Evolutionary conservation across 2,113 vertebrate species (phyloP).

Genomic region (Pionites leucogaster): DNA sequence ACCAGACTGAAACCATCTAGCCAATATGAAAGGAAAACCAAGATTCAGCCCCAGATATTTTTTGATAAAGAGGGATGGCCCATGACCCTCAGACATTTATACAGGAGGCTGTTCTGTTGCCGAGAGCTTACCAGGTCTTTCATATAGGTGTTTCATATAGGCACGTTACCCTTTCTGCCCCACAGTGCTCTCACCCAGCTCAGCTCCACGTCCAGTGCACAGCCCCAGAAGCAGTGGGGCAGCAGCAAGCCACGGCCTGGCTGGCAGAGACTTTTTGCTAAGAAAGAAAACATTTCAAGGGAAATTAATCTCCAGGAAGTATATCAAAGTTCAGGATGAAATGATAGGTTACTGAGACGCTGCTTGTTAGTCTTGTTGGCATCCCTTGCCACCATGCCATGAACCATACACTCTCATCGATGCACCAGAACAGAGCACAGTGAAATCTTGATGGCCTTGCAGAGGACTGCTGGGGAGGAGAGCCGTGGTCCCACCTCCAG

Average conservation of each 20-base stretch:
- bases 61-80: not conserved
- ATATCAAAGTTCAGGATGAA: not conserved
- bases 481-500: not conserved
- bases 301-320: not conserved
- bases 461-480: not conserved
- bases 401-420: rapidly evolving
- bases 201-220: rapidly evolving
- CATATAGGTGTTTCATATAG: not conserved
- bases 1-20: not conserved
- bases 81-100: not conserved
- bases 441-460: not conserved
- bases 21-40: not conserved
- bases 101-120: not conserved
- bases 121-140: not conserved
- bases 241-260: not conserved
- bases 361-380: not conserved
- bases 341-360: not conserved
- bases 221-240: not conserved
- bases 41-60: not conserved
- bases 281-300: not conserved
- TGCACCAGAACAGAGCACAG: not conserved
- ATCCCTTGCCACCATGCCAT: not conserved
- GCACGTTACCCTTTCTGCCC: rapidly evolving
- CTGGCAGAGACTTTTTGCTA: not conserved
- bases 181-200: rapidly evolving